Percentiles rank a stretch among this genome's conserved stretches.
These are phyloP conservation scores for Cerastis leucographa DNA, from an alignment of 2,888 invertebrate species.

Conservation along the genomic window DNA sequence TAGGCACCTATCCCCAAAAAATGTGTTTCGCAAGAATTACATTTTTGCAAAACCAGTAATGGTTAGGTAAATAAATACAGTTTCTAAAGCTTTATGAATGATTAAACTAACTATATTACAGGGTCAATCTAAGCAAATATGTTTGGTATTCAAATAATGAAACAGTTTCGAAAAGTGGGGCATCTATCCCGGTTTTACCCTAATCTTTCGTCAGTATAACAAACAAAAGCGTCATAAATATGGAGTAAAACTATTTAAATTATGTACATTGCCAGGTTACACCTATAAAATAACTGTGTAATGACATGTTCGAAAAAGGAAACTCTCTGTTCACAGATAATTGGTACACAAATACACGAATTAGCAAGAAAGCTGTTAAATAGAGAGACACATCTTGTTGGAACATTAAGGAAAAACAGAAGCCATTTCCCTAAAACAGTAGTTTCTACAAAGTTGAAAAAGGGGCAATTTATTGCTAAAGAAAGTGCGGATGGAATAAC, in stretches of 20 bases:
- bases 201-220: slow-evolving; percentile 14
- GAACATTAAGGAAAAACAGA: slow-evolving; percentile 22
- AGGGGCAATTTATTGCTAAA: slow-evolving; percentile 17
- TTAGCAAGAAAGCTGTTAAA: slow-evolving; percentile 18
- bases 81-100: too few relatives aligned
- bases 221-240: slow-evolving; percentile 66
- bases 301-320: slow-evolving; percentile 15
- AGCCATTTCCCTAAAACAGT: slow-evolving; percentile 20
- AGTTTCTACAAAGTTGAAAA: slow-evolving; percentile 31
- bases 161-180: too few relatives aligned
- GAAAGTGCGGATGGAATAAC: slow-evolving; percentile 13
- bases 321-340: slow-evolving; percentile 20
- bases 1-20: too few relatives aligned
- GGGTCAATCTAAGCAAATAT: too few relatives aligned
- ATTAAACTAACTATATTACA: too few relatives aligned
- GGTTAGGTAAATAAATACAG: too few relatives aligned
- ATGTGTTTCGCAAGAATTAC: too few relatives aligned
- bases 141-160: too few relatives aligned
- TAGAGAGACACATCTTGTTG: slow-evolving; percentile 26
- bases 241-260: slow-evolving; percentile 65
- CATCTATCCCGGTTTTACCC: too few relatives aligned
- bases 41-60: too few relatives aligned
- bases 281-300: slow-evolving; percentile 36
- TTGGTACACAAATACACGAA: slow-evolving; percentile 19
- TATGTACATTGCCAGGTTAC: slow-evolving; percentile 62